Conservation (phyloP, 2,113 vertebrate genomes). For the Elgaria multicarinata region DNA sequence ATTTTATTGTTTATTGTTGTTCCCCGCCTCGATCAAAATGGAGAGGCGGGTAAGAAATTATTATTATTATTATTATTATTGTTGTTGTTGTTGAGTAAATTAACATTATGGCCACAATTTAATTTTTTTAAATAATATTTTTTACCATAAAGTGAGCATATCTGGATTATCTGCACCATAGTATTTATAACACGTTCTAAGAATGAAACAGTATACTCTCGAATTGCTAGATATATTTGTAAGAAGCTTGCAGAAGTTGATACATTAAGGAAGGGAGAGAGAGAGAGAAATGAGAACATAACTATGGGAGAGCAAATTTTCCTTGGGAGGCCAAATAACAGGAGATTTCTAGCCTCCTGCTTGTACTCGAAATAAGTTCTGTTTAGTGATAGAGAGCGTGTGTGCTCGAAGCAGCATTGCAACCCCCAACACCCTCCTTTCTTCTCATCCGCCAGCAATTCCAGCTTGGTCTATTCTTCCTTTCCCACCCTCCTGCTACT, state of each 20-base stretch:
- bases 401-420: neutral
- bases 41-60: no score
- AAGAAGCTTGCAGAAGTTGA: neutral
- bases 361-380: neutral
- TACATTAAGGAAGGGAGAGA: no score
- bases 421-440: neutral
- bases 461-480: neutral
- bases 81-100: no score
- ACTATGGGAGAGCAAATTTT: neutral
- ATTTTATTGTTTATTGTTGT: no score
- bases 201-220: neutral
- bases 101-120: neutral
- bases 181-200: neutral
- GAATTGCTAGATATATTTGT: neutral
- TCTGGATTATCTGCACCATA: neutral
- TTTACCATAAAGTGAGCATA: neutral
- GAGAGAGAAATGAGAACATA: neutral
- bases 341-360: neutral
- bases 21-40: no score
- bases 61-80: no score
- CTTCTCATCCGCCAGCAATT: neutral
- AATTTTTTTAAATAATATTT: neutral
- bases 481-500: neutral
- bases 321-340: neutral
- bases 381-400: neutral